Base-by-base conservation (phyloP, 2,888 invertebrate genomes). In the Ectemnius cavifrons region DNA sequence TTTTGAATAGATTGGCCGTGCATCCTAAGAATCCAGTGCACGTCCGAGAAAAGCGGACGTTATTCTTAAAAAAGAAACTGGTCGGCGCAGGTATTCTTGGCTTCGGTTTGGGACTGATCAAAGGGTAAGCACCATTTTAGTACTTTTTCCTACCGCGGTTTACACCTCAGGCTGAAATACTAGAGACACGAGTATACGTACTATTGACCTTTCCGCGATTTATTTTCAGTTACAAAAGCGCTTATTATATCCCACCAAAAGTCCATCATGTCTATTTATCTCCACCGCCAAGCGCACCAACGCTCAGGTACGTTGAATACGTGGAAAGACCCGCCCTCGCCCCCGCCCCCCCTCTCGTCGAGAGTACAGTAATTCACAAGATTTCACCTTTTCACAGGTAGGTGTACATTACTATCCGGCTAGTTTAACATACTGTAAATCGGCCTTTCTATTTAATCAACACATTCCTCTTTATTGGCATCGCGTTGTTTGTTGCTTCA, bases 71-170 rank as follows among this genome's bases (percentile, higher is more conserved):
- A 77, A 90, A 90, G 73, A 90, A 90, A 70, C 66, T 90, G 0
- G 71, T 90, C 16, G 90, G 90, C 0, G 90, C 90, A 13, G 90
- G 90, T 20, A 83, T 90, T 4, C 78, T 90, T 6, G 90, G 90
- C 11, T 89, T 90, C 27, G 90, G 90, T 14, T 84, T 90, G 4
- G 90, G 90, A 0, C 73, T 86, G 18, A 84, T 84, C 0, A 90
- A 90, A 77, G 90, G 90, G 90, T 90, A 77, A 84, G 18, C 52
- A 6, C 52, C 16, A 16, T 14, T 37, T 37, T 52, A 49, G 2
- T 6, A 1, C 45, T 56, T n/a, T 61, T 60, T 57, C 20, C n/a
- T 13, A 59, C 14, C 11, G 2, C 1, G 2, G 20, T 20, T 20
- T 20, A 20, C 20, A 20, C 20, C 20, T 20, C 20, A 20, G 20